Evolutionary conservation across 2,113 vertebrate species (phyloP).

Genomic region (Solenodon paradoxus): DNA sequence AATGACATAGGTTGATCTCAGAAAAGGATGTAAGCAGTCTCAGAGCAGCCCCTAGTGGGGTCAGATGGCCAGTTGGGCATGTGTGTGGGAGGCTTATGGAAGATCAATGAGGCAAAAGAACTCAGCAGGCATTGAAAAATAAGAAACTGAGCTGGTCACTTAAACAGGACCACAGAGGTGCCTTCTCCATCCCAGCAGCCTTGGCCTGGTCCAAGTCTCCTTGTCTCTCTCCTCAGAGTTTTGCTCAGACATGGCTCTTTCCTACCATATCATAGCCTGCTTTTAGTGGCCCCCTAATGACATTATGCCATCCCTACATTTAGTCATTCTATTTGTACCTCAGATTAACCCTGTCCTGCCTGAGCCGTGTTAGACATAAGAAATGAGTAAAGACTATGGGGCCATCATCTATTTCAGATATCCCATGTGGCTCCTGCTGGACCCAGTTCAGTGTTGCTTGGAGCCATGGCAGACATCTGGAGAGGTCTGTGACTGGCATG

Average conservation of each 20-base stretch:
- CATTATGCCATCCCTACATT: neutral
- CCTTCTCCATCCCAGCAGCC: neutral
- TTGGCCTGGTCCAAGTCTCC: neutral
- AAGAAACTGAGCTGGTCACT: neutral
- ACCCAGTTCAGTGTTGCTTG: neutral
- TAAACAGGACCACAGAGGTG: neutral
- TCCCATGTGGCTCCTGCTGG: neutral
- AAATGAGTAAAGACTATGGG: neutral
- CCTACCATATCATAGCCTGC: neutral
- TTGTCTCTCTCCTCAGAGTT: too few relatives aligned
- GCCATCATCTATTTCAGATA: neutral
- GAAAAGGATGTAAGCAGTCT: neutral
- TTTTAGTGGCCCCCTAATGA: neutral
- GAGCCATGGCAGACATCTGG: neutral
- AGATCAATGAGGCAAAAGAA: neutral
- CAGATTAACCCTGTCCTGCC: neutral
- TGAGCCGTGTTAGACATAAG: accelerated
- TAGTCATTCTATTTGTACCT: neutral
- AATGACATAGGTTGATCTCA: neutral
- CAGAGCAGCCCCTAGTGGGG: neutral
- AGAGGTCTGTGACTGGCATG: neutral
- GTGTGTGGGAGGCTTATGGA: neutral
- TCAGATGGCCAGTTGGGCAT: neutral
- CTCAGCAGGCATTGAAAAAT: neutral
- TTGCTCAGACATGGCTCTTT: neutral